Conservation (phyloP, 2,113 vertebrate species). For the Phrynosoma blainvillii region DNA sequence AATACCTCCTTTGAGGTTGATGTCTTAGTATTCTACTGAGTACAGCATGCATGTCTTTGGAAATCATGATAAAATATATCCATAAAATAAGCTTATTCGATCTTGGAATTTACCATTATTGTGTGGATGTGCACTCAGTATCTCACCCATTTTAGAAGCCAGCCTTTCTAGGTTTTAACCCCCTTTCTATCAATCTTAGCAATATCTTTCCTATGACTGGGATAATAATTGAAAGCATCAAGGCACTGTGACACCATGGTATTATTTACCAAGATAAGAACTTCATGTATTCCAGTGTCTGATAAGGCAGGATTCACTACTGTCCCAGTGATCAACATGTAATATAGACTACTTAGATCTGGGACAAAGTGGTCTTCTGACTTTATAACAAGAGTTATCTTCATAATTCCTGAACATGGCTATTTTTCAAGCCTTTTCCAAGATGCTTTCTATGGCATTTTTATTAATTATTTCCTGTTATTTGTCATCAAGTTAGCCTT, state of each 20-base stretch:
- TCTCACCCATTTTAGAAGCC: background rate
- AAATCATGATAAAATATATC: background rate
- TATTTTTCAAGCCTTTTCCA: background rate
- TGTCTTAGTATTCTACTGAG: background rate
- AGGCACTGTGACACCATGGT: fast-evolving
- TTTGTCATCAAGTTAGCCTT: too few species aligned
- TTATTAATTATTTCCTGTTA: background rate
- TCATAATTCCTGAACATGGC: background rate
- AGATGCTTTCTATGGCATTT: background rate
- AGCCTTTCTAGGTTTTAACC: background rate
- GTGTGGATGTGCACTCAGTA: background rate
- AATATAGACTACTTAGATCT: background rate
- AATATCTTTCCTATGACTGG: fast-evolving
- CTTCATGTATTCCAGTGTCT: background rate
- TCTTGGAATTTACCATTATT: background rate
- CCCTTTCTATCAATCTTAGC: fast-evolving
- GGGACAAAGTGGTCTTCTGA: background rate
- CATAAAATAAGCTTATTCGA: background rate
- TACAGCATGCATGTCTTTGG: background rate
- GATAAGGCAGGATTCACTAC: background rate
- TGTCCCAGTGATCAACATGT: background rate
- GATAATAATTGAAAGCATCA: background rate
- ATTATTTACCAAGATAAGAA: background rate
- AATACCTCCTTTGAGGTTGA: conserved; percentile 7
- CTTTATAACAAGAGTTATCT: background rate